phyloP scores from a whole-genome alignment of 2,888 invertebrate species.

The Beris chalybata region DNA sequence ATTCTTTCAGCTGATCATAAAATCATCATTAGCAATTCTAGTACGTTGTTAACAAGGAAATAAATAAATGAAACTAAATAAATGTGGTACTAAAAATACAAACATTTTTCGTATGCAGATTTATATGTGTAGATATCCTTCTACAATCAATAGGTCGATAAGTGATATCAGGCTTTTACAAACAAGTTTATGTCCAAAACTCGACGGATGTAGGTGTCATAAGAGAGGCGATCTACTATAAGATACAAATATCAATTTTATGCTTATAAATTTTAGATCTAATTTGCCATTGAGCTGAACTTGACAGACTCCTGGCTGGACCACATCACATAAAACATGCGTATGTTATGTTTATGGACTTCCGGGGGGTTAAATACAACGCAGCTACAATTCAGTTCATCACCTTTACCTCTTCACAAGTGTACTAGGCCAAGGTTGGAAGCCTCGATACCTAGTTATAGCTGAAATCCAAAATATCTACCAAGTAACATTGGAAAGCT shows the following conservation, averaged over 20 bases:
- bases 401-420: slow-evolving; percentile 31
- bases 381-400: slow-evolving; percentile 31
- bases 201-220: too few species aligned
- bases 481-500: background rate
- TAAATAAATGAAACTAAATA: too few species aligned
- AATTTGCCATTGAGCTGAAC: slow-evolving; percentile 5
- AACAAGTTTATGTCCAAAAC: too few species aligned
- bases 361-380: slow-evolving; percentile 16
- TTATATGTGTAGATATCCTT: too few species aligned
- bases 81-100: too few species aligned
- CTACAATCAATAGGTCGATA: too few species aligned
- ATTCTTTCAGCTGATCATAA: too few species aligned
- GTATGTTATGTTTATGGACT: slow-evolving; percentile 1
- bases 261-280: background rate
- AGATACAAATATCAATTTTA: background rate
- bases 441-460: background rate
- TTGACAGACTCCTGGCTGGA: slow-evolving; percentile 18
- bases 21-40: too few species aligned
- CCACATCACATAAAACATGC: background rate
- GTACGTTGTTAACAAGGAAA: too few species aligned
- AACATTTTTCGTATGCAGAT: too few species aligned
- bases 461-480: background rate
- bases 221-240: too few species aligned
- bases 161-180: too few species aligned
- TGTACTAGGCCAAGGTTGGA: slow-evolving; percentile 28